A percentile compares a stretch with the other conserved stretches of the same genome.
These are phyloP conservation scores for Cathartes aura DNA, from an alignment of 2,113 vertebrate genomes.

Conservation along the genomic window DNA sequence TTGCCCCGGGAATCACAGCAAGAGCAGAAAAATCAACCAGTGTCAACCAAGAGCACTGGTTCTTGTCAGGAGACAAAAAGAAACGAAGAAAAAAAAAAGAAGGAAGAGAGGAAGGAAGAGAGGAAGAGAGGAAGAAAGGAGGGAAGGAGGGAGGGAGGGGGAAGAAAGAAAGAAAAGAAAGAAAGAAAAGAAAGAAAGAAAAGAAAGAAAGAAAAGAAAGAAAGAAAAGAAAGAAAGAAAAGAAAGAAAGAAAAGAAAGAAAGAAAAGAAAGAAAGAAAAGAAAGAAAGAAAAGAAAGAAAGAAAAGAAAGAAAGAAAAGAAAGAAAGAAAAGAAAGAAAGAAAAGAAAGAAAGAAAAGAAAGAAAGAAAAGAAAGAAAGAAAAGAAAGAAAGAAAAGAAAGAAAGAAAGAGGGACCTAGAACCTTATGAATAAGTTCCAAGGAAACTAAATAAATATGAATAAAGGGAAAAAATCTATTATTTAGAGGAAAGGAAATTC, in stretches of 20 bases:
- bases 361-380: no score
- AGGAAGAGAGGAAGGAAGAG: accelerated
- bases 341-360: accelerated
- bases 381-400: accelerated
- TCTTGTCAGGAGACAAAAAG: neutral
- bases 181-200: accelerated
- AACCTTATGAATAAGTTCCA: neutral
- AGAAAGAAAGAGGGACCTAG: neutral
- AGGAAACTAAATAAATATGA: neutral
- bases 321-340: no score
- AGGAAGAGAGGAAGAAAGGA: no score
- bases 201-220: accelerated
- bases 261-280: no score
- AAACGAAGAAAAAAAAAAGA: no score
- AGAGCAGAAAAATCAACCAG: neutral
- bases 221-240: no score
- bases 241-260: no score
- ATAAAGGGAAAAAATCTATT: neutral
- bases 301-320: accelerated
- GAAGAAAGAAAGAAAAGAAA: neutral
- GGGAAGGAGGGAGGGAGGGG: no score
- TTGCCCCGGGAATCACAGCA: neutral
- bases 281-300: accelerated
- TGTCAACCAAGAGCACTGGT: neutral
- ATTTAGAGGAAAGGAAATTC: neutral